phyloP scores from a whole-genome alignment of 2,797 vertebrate genomes.

The Cyclopterus lumpus region DNA sequence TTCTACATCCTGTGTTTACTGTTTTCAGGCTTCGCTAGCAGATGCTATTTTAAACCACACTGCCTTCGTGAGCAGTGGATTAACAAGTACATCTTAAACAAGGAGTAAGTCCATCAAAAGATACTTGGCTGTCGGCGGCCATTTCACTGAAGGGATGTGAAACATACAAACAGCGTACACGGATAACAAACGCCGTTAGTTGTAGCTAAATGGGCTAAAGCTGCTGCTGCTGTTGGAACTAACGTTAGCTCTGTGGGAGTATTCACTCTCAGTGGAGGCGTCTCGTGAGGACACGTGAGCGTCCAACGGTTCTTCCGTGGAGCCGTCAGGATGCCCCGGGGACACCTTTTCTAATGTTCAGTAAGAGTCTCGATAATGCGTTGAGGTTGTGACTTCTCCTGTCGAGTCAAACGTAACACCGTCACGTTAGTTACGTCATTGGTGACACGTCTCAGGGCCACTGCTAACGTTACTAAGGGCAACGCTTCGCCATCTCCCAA shows the following conservation, averaged over 20 bases:
- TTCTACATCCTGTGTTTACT: conserved; percentile 6
- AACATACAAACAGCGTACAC: not conserved
- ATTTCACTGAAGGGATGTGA: not conserved
- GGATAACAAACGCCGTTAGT: not conserved
- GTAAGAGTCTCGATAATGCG: conserved; percentile 9
- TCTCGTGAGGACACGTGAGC: not conserved
- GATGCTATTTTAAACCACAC: conserved; percentile 46
- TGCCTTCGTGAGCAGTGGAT: conserved; percentile 24
- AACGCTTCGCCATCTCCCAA: too few species aligned
- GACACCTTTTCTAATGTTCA: not conserved
- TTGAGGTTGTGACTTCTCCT: not conserved
- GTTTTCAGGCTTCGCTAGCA: conserved; percentile 4
- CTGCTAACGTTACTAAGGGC: too few species aligned
- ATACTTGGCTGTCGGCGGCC: not conserved
- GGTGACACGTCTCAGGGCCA: too few species aligned
- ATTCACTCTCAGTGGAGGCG: not conserved
- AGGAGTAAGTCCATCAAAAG: not conserved
- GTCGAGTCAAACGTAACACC: too few species aligned
- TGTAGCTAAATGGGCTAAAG: not conserved
- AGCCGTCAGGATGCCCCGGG: not conserved
- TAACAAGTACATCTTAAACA: conserved; percentile 5
- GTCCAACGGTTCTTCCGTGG: not conserved
- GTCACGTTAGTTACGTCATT: too few species aligned
- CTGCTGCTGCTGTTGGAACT: not conserved
- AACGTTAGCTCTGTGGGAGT: not conserved